Conservation (phyloP, 2,888 invertebrate genomes). For the Patella ulyssiponensis region DNA sequence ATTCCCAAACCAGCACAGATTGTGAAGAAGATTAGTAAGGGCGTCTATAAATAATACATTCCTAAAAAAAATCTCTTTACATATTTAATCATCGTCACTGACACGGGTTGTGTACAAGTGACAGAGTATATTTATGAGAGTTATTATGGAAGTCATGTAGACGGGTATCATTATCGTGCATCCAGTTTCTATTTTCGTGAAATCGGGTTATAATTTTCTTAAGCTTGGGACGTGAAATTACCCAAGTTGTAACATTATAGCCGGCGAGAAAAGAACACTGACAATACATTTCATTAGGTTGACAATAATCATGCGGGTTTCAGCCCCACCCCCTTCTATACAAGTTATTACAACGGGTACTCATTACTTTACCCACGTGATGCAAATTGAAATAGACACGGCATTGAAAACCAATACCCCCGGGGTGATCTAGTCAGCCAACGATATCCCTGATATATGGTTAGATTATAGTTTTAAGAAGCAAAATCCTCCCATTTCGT, state of each 20-base stretch:
- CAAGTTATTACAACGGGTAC: not conserved
- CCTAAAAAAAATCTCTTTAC: too few species aligned
- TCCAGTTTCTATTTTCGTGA: too few species aligned
- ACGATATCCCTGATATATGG: not conserved
- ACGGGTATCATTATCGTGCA: too few species aligned
- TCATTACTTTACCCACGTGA: constrained; percentile 10
- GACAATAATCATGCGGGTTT: constrained; percentile 3
- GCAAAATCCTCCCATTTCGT: too few species aligned
- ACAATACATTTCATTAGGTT: not conserved
- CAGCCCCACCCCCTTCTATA: not conserved
- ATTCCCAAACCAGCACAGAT: too few species aligned
- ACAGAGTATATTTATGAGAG: too few species aligned
- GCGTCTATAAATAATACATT: too few species aligned
- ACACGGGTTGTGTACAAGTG: too few species aligned
- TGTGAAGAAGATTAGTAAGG: too few species aligned
- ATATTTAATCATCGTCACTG: too few species aligned
- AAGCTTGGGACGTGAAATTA: not conserved
- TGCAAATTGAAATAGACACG: constrained; percentile 9
- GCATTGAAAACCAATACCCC: not conserved
- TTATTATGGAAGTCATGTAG: too few species aligned
- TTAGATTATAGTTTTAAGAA: too few species aligned
- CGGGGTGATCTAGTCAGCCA: not conserved
- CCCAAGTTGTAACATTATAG: not conserved
- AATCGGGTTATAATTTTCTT: not conserved
- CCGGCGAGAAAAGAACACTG: not conserved